These are phyloP conservation scores for Heteractis magnifica DNA, from an alignment of 92 coral and sea anemone species.

Conservation along the genomic window DNA sequence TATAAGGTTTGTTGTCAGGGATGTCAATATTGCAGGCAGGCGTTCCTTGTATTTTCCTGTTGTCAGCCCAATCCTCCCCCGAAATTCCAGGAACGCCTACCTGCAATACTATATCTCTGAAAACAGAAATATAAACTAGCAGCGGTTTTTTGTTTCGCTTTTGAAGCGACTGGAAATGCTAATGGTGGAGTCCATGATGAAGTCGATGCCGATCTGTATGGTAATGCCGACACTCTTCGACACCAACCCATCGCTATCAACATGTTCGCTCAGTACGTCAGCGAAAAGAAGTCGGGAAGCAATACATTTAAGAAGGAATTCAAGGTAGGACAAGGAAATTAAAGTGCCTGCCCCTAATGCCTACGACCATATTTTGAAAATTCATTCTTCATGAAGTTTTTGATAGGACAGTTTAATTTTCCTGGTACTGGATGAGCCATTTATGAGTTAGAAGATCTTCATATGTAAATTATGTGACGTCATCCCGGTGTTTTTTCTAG, in stretches of 20 bases:
- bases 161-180: neutral
- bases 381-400: too few species aligned
- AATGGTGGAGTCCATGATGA: neutral
- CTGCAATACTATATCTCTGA: too few species aligned
- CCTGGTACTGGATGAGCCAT: neutral
- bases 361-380: too few species aligned
- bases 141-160: neutral
- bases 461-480: neutral
- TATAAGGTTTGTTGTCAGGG: too few species aligned
- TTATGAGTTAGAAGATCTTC: neutral
- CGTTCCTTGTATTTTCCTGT: too few species aligned
- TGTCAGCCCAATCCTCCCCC: too few species aligned
- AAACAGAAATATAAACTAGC: neutral
- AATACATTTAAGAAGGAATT: conserved; percentile 40
- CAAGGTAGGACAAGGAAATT: conserved; percentile 23
- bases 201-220: conserved; percentile 36
- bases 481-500: too few species aligned
- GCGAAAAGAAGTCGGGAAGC: conserved; percentile 19
- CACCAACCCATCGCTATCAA: conserved; percentile 54
- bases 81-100: too few species aligned
- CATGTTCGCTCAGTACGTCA: conserved; percentile 51
- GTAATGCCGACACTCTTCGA: conserved; percentile 45
- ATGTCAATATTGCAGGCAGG: too few species aligned
- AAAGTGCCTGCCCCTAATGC: too few species aligned
- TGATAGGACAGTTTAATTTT: neutral